A percentile compares a stretch with the other conserved stretches of the same genome.
These are phyloP conservation scores for Molothrus aeneus DNA, from an alignment of 2,797 vertebrate species.

Conservation along the genomic window DNA sequence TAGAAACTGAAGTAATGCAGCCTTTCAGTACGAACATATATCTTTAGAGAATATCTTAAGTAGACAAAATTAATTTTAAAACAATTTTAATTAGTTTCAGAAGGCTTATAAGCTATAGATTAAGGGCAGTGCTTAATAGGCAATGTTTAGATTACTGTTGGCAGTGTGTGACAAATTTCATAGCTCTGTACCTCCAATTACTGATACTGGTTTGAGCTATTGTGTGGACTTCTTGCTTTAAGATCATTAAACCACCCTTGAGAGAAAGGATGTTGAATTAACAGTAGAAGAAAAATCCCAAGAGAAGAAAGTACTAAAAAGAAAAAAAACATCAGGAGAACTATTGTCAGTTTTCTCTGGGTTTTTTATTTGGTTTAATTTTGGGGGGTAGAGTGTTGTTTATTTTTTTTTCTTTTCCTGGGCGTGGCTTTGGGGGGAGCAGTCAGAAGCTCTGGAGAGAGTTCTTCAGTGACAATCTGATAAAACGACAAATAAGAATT, in stretches of 20 bases:
- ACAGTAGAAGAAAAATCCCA: not conserved
- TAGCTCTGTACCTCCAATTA: not conserved
- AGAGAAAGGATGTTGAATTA: not conserved
- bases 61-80: not conserved
- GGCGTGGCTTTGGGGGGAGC: not conserved
- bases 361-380: not conserved
- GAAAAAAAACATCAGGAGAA: not conserved
- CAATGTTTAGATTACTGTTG: not conserved
- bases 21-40: not conserved
- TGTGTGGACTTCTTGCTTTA: not conserved
- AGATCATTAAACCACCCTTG: not conserved
- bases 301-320: not conserved
- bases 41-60: not conserved
- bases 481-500: not conserved
- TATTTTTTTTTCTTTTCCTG: not conserved
- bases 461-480: not conserved
- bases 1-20: not conserved
- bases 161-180: not conserved
- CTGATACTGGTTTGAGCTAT: not conserved
- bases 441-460: not conserved
- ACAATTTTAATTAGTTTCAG: not conserved
- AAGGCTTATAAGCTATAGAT: not conserved
- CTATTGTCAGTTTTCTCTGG: not conserved
- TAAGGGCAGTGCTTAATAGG: not conserved
- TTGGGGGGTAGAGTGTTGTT: rapidly evolving